Base-by-base conservation (phyloP, 2,888 invertebrate species). In the Eutolmus rufibarbis region DNA sequence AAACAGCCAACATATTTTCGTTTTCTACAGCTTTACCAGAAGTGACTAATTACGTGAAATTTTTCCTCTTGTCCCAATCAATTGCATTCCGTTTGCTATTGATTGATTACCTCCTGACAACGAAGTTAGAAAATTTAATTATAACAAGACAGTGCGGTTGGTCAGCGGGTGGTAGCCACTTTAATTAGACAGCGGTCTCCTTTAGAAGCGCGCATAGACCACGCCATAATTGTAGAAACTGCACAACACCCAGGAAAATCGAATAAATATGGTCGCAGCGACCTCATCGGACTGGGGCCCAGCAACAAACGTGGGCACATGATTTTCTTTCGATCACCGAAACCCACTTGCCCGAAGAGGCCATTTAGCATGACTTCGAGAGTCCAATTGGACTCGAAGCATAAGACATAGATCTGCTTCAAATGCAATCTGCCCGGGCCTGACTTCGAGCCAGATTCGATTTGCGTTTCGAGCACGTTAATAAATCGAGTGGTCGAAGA, bases 101-200 rank as follows among this genome's bases (percentile, higher is more conserved):
- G 81, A 81, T 81, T 81, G 81, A 81, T 81, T 51, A 28, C 40
- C 34, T 81, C 56, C 34, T 51, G 81, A 56, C 51, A 81, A 31
- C 34, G 28, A 56, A 31, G 34, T 28, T 56, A 56, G 81, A 81
- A 78, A 78, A 81, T 34, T 81, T 31, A 81, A 81, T 81, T 81
- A 81, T 56, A 56, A 34, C 56, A 56, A 56, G 51, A 56, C 56
- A 19, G 51, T 40, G 9, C 34, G 31, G n/a, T 51, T 81, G 51
- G 51, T 56, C 81, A 56, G 81, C 79, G 46, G 79, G 79, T 51
- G 79, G 81, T 81, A 51, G 51, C 57, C 81, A 81, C 51, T 28
- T 81, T 81, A 81, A 81, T 81, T 81, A 81, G 81, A 81, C 56
- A 31, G 56, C 51, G 19, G 40, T 56, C 34, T 28, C 31, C 46